These are phyloP conservation scores for Leptopilina syphax DNA, from an alignment of 2,888 invertebrate genomes.

Conservation along the genomic window DNA sequence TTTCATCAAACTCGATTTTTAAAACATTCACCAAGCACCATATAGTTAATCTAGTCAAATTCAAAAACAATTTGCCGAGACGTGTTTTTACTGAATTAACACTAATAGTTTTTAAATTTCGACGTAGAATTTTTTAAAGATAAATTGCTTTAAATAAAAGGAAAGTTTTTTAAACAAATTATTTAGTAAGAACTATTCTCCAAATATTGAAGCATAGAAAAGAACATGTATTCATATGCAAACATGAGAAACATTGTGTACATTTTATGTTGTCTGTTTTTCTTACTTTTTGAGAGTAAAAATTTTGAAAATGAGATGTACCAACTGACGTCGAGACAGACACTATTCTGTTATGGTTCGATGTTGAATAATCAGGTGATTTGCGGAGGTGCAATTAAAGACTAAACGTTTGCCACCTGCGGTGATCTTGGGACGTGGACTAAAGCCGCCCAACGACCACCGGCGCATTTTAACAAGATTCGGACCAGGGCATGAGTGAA, in stretches of 20 bases:
- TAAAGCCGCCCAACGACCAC: conserved; percentile 47
- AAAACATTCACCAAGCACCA: no score
- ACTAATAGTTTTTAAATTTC: no score
- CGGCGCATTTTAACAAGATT: conserved; percentile 57
- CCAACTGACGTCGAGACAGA: conserved; percentile 1
- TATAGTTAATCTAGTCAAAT: no score
- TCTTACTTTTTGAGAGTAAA: neutral
- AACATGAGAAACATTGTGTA: neutral
- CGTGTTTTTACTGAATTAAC: no score
- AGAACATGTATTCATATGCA: neutral
- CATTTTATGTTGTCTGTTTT: neutral
- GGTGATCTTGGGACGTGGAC: conserved; percentile 49
- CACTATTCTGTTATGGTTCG: conserved; percentile 9
- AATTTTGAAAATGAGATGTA: conserved; percentile 27
- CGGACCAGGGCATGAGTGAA: conserved; percentile 48
- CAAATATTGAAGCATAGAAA: no score
- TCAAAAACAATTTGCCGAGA: no score
- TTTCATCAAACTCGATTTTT: neutral
- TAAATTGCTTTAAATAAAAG: no score
- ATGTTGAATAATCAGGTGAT: conserved; percentile 35
- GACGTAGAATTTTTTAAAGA: no score
- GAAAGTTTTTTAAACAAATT: no score
- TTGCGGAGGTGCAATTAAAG: conserved; percentile 44
- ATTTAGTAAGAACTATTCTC: no score
- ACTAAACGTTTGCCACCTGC: conserved; percentile 47